A percentile compares a stretch with the other conserved stretches of the same genome.
These are phyloP conservation scores for Serripes groenlandicus DNA, from an alignment of 2,888 invertebrate genomes.

Conservation along the genomic window DNA sequence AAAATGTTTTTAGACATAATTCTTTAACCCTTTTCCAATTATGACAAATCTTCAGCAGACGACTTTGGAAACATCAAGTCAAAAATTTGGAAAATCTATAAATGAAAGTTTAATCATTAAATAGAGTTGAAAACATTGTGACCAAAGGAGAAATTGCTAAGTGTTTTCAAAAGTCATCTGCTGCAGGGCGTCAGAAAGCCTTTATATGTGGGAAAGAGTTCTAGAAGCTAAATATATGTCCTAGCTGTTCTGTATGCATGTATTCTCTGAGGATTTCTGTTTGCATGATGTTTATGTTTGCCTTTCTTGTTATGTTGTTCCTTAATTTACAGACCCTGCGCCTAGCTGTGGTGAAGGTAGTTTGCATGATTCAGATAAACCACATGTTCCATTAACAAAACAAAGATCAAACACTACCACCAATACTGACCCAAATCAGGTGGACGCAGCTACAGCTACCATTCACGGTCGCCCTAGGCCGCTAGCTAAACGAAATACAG, in stretches of 20 bases:
- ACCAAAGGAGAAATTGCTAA: neutral
- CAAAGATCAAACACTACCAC: constrained; percentile 65
- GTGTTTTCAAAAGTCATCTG: neutral
- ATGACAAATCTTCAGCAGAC: neutral
- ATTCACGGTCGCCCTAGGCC: constrained; percentile 90
- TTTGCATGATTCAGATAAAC: constrained; percentile 51
- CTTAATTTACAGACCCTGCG: constrained; percentile 55
- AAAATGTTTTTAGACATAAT: no score
- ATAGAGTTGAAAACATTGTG: neutral
- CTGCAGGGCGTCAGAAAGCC: no score
- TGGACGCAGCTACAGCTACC: constrained; percentile 56
- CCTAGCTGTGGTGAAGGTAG: constrained; percentile 46
- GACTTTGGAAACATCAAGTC: neutral
- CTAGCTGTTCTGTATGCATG: neutral
- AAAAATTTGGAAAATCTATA: neutral
- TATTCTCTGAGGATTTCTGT: neutral
- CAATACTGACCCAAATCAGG: constrained; percentile 66
- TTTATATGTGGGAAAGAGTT: no score
- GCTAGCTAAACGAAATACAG: constrained; percentile 87
- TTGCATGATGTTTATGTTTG: constrained; percentile 23
- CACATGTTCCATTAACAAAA: constrained; percentile 57
- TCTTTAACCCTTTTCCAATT: neutral
- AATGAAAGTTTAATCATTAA: neutral
- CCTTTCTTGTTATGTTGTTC: constrained; percentile 35
- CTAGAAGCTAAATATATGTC: no score